A percentile compares a stretch with the other conserved stretches of the same genome.
phyloP scores from a whole-genome alignment of 2,113 vertebrate species.

The Phocoena phocoena region DNA sequence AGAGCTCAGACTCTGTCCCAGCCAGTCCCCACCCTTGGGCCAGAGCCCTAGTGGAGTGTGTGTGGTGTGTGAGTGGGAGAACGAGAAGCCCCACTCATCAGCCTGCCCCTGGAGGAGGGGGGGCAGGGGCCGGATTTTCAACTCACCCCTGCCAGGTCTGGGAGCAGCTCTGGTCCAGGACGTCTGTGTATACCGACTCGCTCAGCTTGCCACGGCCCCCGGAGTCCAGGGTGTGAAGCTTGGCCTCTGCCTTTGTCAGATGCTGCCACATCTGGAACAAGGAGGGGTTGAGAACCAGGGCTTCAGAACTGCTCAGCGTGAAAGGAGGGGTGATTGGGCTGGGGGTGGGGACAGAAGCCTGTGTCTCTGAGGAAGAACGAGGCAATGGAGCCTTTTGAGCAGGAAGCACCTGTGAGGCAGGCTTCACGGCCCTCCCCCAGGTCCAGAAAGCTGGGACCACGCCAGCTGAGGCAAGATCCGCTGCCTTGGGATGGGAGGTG shows the following conservation, averaged over 20 bases:
- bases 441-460: background rate
- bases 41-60: background rate
- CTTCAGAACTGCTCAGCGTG: background rate
- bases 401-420: constrained; percentile 58
- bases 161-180: constrained; percentile 77
- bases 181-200: constrained; percentile 69
- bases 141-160: constrained; percentile 81
- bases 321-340: background rate
- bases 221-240: constrained; percentile 2
- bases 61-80: background rate
- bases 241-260: constrained; percentile 69
- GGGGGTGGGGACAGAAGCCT: background rate
- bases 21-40: background rate
- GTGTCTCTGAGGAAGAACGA: constrained; percentile 10
- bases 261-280: constrained; percentile 76
- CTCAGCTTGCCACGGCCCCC: constrained; percentile 37
- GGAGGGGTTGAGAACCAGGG: background rate
- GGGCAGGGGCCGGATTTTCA: background rate
- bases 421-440: background rate
- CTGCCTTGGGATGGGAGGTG: background rate
- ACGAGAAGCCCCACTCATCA: background rate
- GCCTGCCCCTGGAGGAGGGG: background rate
- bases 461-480: background rate
- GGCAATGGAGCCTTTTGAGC: background rate
- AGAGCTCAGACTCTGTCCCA: background rate